A percentile compares a stretch with the other conserved stretches of the same genome.
These are phyloP conservation scores for Pelobates fuscus DNA, from an alignment of 2,113 vertebrate genomes.

Conservation along the genomic window DNA sequence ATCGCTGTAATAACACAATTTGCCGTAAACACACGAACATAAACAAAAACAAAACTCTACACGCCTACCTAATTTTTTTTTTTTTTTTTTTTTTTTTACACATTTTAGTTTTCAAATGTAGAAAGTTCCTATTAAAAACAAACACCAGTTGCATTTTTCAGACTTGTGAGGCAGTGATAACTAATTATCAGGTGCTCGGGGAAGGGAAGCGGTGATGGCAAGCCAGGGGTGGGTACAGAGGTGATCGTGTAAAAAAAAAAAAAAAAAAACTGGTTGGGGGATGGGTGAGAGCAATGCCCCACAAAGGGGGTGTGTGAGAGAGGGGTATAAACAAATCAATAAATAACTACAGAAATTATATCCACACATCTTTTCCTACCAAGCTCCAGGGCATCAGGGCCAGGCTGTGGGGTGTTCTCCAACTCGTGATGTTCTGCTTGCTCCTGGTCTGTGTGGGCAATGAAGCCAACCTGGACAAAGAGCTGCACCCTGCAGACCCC, in stretches of 20 bases:
- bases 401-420: neutral
- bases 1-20: too few relatives aligned
- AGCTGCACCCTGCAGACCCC: conserved; percentile 4
- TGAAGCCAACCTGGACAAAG: conserved; percentile 19
- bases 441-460: neutral
- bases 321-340: conserved; percentile 17
- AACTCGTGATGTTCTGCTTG: neutral
- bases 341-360: neutral
- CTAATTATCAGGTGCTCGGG: too few relatives aligned
- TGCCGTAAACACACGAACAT: too few relatives aligned
- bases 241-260: neutral
- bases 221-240: too few relatives aligned
- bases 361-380: conserved; percentile 16
- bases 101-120: too few relatives aligned
- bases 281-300: neutral
- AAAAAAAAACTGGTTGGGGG: neutral
- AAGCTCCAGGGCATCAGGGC: conserved; percentile 35
- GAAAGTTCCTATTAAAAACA: neutral
- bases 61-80: too few relatives aligned
- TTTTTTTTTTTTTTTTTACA: too few relatives aligned
- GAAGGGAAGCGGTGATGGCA: too few relatives aligned
- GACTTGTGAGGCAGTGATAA: neutral
- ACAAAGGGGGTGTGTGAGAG: neutral
- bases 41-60: too few relatives aligned
- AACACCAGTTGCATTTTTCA: neutral